phyloP scores from a whole-genome alignment of 2,113 vertebrate genomes.

The Plecotus auritus region DNA sequence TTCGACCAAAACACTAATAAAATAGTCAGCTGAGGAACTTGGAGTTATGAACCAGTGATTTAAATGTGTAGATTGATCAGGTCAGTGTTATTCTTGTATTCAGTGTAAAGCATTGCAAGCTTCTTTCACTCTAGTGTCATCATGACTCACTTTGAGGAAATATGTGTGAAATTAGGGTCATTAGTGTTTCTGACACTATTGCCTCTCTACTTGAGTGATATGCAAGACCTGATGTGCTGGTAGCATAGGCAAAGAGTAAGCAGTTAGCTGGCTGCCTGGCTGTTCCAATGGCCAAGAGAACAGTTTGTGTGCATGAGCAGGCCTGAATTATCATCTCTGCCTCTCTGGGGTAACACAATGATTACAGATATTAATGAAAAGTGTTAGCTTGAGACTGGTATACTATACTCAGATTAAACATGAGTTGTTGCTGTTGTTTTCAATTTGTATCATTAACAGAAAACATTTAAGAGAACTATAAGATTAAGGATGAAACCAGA shows the following conservation, averaged over 20 bases:
- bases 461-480: conserved; percentile 52
- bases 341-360: conserved; percentile 31
- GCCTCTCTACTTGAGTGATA: not conserved
- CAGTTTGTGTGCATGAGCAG: conserved; percentile 37
- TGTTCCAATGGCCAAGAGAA: conserved; percentile 40
- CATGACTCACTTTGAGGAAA: conserved; percentile 27
- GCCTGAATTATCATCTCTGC: conserved; percentile 40
- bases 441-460: conserved; percentile 58
- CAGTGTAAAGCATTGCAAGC: not conserved
- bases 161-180: not conserved
- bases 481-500: conserved; percentile 61
- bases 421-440: conserved; percentile 56
- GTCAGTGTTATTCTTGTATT: not conserved
- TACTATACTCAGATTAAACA: conserved; percentile 4
- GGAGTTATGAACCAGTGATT: not conserved
- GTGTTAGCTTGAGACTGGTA: conserved; percentile 4
- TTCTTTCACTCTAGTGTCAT: not conserved
- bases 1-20: not conserved
- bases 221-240: conserved; percentile 1
- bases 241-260: not conserved
- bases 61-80: not conserved
- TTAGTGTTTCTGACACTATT: conserved; percentile 15
- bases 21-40: not conserved
- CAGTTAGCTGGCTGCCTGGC: conserved; percentile 4
- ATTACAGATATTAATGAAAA: conserved; percentile 57